Conservation (phyloP, 2,888 invertebrate genomes). For the Drosophila testacea region DNA sequence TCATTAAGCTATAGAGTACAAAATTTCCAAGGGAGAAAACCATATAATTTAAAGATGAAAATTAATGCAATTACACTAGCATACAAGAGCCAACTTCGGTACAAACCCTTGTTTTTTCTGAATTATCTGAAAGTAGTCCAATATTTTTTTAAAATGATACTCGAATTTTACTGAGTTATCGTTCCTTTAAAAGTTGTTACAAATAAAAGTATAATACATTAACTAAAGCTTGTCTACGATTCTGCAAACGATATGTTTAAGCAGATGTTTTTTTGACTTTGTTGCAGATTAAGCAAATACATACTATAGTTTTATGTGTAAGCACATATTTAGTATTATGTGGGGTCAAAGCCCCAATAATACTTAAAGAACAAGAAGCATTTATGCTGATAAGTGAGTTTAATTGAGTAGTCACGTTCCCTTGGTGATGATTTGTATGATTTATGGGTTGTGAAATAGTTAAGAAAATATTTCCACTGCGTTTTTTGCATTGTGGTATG, state of each 20-base stretch:
- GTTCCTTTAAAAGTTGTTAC: neutral
- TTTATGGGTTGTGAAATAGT: conserved; percentile 17
- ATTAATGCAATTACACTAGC: neutral
- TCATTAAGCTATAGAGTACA: neutral
- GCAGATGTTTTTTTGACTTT: conserved; percentile 6
- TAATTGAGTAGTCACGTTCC: conserved; percentile 35
- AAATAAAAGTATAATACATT: neutral
- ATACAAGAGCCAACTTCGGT: no score
- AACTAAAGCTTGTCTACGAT: no score
- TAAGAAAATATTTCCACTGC: conserved; percentile 1
- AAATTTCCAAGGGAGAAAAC: neutral
- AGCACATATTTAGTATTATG: neutral
- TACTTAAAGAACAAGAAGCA: conserved; percentile 6
- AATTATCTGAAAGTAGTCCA: no score
- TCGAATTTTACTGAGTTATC: neutral
- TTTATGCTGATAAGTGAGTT: conserved; percentile 43
- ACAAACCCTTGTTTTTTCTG: no score
- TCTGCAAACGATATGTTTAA: neutral
- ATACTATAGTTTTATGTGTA: neutral
- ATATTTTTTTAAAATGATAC: no score
- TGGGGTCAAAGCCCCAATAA: conserved; percentile 17
- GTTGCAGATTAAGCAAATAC: conserved; percentile 11
- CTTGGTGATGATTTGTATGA: neutral
- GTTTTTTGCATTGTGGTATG: neutral
- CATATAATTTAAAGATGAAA: neutral